A percentile compares a stretch with the other conserved stretches of the same genome.
phyloP scores from a whole-genome alignment of 2,113 vertebrate species.

The Catharus bicknelli region DNA sequence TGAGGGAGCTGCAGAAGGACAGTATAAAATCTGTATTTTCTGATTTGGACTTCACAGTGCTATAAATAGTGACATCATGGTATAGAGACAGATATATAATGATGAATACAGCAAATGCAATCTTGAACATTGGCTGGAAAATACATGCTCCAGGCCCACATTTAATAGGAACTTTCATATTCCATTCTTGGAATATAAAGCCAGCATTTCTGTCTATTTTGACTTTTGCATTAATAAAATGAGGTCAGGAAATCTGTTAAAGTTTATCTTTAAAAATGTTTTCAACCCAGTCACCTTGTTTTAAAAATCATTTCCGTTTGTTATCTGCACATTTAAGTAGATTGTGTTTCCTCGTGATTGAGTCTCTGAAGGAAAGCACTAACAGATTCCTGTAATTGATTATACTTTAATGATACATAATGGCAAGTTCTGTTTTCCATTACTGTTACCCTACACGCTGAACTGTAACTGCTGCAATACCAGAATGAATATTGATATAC shows the following conservation, averaged over 20 bases:
- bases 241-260: constrained; percentile 51
- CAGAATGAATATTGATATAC: neutral
- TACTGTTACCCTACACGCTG: neutral
- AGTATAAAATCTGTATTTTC: neutral
- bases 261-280: constrained; percentile 52
- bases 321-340: constrained; percentile 20
- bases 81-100: neutral
- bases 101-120: neutral
- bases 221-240: constrained; percentile 45
- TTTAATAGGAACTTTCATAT: constrained; percentile 27
- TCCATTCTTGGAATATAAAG: constrained; percentile 15
- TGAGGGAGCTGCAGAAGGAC: neutral
- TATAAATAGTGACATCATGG: constrained; percentile 36
- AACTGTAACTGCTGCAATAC: neutral
- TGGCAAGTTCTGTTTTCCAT: constrained; percentile 46
- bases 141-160: neutral
- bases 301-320: constrained; percentile 61
- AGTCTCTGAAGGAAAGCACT: constrained; percentile 50
- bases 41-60: neutral
- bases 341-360: constrained; percentile 8
- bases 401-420: constrained; percentile 34
- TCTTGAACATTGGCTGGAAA: neutral
- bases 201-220: constrained; percentile 14
- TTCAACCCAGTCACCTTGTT: constrained; percentile 46
- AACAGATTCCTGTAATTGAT: constrained; percentile 36